Evolutionary conservation across 2,797 vertebrate species (phyloP), one percentile per base, ranked within the genome.

Genomic region (Perodicticus potto): DNA sequence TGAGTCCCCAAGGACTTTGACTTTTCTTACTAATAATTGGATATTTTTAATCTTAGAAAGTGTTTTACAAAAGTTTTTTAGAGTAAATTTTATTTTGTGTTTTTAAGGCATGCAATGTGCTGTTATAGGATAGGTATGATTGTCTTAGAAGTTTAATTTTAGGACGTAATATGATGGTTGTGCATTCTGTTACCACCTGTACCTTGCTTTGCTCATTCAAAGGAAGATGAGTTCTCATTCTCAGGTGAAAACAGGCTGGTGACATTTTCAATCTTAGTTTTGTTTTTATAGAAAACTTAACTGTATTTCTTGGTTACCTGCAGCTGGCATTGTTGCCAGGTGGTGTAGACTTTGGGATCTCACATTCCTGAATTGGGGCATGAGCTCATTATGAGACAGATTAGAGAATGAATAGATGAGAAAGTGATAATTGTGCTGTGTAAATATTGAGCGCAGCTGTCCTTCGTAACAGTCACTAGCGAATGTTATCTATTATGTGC

Each of bases 21-120:
- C 49, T 95, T 83, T 97, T 88, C 37, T 77, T 67, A 25, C 13
- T 32, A 23, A n/a, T 73, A 37, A 34, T 67, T 55, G 72, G 61
- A 61, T 76, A 77, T 29, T 81, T 57, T 95, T 92, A 9, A 85
- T 86, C 53, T 86, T 61, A 55, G 16, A 78, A 32, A 13, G 80
- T 87, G 59, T 67, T 73, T 78, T 81, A 32, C 40, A 25, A 67
- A 27, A 10, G 29, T 5, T 32, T 69, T 57, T 40, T 9, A 27
- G 45, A 73, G 55, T 72, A 3, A 25, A 81, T 73, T 55, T 72
- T 25, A 25, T 65, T 67, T 32, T 45, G 65, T 63, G 25, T 63
- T 37, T 82, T 65, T 55, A 85, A 65, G 34, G 29, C 63, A 57
- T 45, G 78, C 27, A 53, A 17, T 23, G 57, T 80, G 5, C 73